Evolutionary conservation across 2,113 vertebrate species (phyloP).

Genomic region (Ctenomys sociabilis): DNA sequence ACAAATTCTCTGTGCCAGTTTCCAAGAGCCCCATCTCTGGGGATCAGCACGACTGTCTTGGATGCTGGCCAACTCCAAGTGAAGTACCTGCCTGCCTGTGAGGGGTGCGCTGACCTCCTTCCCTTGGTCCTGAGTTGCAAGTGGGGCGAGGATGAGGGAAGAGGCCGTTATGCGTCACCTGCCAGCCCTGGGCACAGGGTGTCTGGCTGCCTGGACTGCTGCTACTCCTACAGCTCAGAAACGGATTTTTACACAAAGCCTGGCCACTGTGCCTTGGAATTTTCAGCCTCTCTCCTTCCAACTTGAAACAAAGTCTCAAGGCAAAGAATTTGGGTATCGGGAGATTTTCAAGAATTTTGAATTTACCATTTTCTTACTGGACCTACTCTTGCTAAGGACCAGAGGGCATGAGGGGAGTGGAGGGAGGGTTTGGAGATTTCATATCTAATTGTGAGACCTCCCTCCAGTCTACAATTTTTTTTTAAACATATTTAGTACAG

Average conservation of each 20-base stretch:
- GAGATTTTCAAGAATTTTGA: neutral
- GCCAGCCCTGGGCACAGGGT: neutral
- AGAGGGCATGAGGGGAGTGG: neutral
- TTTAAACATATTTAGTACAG: no score
- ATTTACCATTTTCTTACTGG: neutral
- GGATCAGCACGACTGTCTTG: no score
- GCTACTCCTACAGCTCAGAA: neutral
- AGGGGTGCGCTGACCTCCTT: neutral
- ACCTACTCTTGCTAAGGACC: neutral
- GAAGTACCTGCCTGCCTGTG: neutral
- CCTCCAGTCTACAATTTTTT: neutral
- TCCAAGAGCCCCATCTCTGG: neutral
- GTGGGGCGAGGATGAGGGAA: neutral
- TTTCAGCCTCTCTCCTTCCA: neutral
- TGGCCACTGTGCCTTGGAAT: neutral
- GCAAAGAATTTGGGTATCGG: neutral
- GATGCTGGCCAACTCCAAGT: no score
- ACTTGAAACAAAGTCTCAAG: no score
- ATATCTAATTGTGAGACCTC: neutral
- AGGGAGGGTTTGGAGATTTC: neutral
- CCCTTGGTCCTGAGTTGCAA: neutral
- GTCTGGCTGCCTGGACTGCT: neutral
- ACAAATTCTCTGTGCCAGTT: neutral
- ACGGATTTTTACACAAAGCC: fast-evolving
- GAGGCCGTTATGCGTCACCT: neutral